Base-by-base conservation (phyloP, 1,140 invertebrate genomes). In the Aphelenchoides besseyi region DNA sequence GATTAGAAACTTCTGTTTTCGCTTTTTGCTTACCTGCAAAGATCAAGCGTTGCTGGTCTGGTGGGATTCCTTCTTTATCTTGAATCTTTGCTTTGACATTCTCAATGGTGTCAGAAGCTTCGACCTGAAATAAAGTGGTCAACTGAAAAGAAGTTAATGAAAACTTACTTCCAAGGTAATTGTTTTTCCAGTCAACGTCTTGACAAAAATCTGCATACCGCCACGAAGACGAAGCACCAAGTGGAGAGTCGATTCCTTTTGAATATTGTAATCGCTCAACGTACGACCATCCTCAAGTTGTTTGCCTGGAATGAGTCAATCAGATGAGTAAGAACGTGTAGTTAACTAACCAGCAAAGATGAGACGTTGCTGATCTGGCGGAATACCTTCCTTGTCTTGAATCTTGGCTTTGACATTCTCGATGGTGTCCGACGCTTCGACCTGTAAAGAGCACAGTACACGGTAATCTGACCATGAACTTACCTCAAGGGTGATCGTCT, bases 211-310 rank as follows among this genome's bases (percentile, higher is more conserved):
- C 71, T 88, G 87, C 87, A 89, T 88, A 57, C 90, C 72, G 90
- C 92, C 76, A 88, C 89, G 73, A 68, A 92, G 88, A 86, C 92
- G 89, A 9, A 92, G 87, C 30, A 94, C 92, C 54, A 79, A 55
- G 54, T 79, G 77, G 2, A 81, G 84, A 70, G 86, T 87, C 1
- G 84, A 85, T 82, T 91, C 91, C 74, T 91, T 90, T 76, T 91
- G 90, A 70, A 91, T 91, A 79, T 91, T 90, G 70, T 90, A 90
- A 41, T 88, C 87, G 1, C 83, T 85, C 0, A 88, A 86, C 0
- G 88, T 88, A 8, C 84, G 76, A 0, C 85, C 82, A 62, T 85
- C 84, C 73, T 85, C 82, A 1, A 85, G 69, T 35, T 85, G 84
- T 52, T 85, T 85, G 2, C 85, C n/a, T n/a, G n/a, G n/a, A n/a